Percentiles rank a stretch among this genome's conserved stretches.
Conservation (phyloP, 53 echinoderm and acorn worm genomes). For the Crossaster papposus region DNA sequence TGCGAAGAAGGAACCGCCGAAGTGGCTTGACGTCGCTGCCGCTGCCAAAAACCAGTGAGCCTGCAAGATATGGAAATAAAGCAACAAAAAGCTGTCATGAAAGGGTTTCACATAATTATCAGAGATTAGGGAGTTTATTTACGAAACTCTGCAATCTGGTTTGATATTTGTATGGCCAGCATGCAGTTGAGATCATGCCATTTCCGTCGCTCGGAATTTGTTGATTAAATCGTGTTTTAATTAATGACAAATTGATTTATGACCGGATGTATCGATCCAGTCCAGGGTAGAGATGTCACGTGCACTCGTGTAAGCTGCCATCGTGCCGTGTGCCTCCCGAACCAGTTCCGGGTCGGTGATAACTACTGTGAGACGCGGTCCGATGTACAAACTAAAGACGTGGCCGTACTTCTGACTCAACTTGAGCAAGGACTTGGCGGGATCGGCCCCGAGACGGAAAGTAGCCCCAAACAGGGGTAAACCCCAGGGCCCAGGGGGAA, state of each 20-base stretch:
- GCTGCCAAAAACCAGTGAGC: too few species aligned
- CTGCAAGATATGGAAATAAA: too few species aligned
- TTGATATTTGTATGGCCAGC: too few species aligned
- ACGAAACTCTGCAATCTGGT: conserved; percentile 8
- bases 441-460: conserved; percentile 41
- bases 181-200: too few species aligned
- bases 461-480: conserved; percentile 33
- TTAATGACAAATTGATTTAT: not conserved
- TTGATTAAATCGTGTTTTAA: too few species aligned
- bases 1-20: conserved; percentile 35
- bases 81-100: too few species aligned
- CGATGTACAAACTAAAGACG: conserved; percentile 39
- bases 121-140: too few species aligned
- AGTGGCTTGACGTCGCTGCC: conserved; percentile 43
- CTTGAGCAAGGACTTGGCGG: not conserved
- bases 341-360: conserved; percentile 39
- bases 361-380: conserved; percentile 28
- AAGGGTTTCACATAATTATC: too few species aligned
- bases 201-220: too few species aligned
- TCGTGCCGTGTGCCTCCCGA: conserved; percentile 22
- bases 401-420: conserved; percentile 26
- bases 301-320: not conserved
- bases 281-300: conserved; percentile 22
- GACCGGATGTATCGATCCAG: conserved; percentile 43
- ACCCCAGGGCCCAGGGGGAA: conserved; percentile 45